A percentile compares a stretch with the other conserved stretches of the same genome.
These are phyloP conservation scores for Equus quagga DNA, from an alignment of 2,113 vertebrate genomes.

Conservation along the genomic window DNA sequence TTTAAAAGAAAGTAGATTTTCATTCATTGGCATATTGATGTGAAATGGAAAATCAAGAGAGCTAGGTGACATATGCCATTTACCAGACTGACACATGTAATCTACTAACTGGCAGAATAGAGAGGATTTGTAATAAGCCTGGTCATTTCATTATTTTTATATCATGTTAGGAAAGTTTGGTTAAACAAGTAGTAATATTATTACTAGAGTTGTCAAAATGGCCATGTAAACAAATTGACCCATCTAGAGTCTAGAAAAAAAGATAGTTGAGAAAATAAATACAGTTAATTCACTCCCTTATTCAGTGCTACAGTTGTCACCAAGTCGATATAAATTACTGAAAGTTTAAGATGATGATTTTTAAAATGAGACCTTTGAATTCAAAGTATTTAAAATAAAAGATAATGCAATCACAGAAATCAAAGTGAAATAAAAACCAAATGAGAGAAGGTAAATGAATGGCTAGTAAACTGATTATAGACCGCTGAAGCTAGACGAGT, in stretches of 20 bases:
- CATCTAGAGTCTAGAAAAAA: background rate
- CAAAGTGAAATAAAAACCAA: background rate
- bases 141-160: background rate
- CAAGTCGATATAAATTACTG: background rate
- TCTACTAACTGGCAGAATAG: background rate
- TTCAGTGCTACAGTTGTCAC: background rate
- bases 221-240: background rate
- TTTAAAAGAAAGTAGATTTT: background rate
- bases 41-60: background rate
- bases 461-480: background rate
- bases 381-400: background rate
- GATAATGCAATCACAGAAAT: background rate
- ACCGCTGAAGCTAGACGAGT: background rate
- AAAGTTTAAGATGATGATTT: background rate
- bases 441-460: background rate
- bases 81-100: background rate
- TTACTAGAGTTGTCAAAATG: background rate
- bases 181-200: background rate
- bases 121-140: background rate
- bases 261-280: background rate
- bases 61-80: background rate
- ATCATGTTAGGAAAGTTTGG: background rate
- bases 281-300: background rate
- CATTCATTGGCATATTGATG: background rate
- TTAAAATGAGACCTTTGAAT: background rate